Base-by-base conservation (phyloP, 1,140 invertebrate genomes). In the Archivesica marissinica region DNA sequence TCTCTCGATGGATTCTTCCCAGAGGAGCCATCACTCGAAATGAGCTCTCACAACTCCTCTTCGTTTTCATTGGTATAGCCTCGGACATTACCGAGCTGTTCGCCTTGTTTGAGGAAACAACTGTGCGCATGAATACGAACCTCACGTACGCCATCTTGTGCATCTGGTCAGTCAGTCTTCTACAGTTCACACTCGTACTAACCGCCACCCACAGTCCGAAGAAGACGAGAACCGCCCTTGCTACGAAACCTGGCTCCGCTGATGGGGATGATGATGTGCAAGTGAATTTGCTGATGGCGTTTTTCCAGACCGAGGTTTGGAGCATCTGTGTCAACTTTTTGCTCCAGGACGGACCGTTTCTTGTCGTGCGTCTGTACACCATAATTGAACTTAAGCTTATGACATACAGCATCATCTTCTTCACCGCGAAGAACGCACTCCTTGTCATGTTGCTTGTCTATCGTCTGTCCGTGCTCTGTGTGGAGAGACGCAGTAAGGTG, bases 51-150 rank as follows among this genome's bases (percentile, higher is more conserved):
- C 98, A 99, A 90, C 94, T 99, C n/a, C 94, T 99, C 0, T 95
- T 99, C 7, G 97, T 95, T 56, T 95, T 96, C 90, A 95, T 96
- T 82, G 95, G 95, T 54, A 98, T 97, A 2, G 97, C 97, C 0
- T 97, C 97, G 0, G 98, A 99, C 92, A 99, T 99, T 74, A 98
- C 98, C 56, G 98, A 99, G 93, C 97, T 99, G 92, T 98, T 98
- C 92, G 97, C 98, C 90, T 97, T 98, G 0, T 98, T 98, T 94
- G 95, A 92, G 17, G 92, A 92, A 64, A 61, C 88, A 28, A 11
- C 50, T 25, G 92, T 93, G 7, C 61, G 89, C 0, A 52, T 83
- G 23, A 88, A 85, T 76, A 59, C 84, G n/a, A n/a, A 52, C 6
- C 47, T 93, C 13, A 88, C 85, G 2, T 90, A 88, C 41, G 61